These are phyloP conservation scores for Copsychus sechellarum DNA, from an alignment of 2,113 vertebrate genomes.

Conservation along the genomic window DNA sequence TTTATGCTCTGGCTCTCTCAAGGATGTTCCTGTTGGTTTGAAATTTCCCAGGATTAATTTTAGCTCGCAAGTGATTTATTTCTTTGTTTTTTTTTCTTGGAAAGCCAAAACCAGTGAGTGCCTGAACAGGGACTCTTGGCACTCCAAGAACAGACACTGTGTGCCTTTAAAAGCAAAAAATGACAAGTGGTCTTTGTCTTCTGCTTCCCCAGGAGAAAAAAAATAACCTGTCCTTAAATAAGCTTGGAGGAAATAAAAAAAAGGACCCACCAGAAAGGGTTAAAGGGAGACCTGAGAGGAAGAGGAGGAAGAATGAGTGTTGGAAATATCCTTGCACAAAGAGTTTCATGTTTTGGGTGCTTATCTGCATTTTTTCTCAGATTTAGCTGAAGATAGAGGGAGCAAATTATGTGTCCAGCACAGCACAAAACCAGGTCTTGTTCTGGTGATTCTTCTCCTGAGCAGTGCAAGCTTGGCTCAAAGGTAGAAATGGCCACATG, in stretches of 20 bases:
- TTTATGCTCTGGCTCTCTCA: constrained; percentile 22
- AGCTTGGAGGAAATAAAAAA: background rate
- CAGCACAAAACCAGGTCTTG: background rate
- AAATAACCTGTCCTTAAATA: background rate
- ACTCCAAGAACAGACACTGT: background rate
- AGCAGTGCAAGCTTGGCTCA: background rate
- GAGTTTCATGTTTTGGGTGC: background rate
- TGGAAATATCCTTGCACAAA: background rate
- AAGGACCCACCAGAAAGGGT: background rate
- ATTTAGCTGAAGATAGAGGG: background rate
- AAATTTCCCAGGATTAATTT: constrained; percentile 60
- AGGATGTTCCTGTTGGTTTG: constrained; percentile 27
- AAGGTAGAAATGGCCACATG: background rate
- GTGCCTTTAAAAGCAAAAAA: background rate
- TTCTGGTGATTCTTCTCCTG: background rate
- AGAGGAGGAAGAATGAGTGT: background rate
- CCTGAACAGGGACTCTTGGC: background rate
- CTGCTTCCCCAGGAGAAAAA: background rate
- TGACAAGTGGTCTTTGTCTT: background rate
- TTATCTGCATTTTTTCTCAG: background rate
- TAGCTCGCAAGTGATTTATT: background rate
- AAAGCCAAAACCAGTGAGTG: background rate
- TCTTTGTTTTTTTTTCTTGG: constrained; percentile 10
- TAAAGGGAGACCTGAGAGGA: background rate
- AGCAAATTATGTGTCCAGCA: background rate